Conservation (phyloP, 2,888 invertebrate species). For the Poecilobothrus nobilitatus region DNA sequence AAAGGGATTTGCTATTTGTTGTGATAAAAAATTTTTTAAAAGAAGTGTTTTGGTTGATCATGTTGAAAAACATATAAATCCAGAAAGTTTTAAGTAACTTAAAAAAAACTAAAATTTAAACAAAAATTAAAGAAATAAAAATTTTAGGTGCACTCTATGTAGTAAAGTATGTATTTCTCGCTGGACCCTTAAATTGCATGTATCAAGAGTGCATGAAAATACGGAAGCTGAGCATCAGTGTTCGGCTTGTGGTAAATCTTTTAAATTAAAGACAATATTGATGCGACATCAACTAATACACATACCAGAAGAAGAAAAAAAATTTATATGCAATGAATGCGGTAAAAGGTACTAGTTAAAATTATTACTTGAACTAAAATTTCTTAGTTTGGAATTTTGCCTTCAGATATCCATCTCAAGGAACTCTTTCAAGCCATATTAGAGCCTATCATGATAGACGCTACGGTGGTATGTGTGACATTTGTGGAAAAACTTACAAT, state of each 20-base stretch:
- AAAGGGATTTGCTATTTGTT: constrained; percentile 38
- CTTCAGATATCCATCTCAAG: background rate
- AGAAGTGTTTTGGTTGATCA: constrained; percentile 39
- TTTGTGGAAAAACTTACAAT: constrained; percentile 32
- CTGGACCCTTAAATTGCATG: background rate
- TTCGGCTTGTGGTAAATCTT: background rate
- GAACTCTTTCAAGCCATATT: background rate
- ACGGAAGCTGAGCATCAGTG: background rate
- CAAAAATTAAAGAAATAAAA: background rate
- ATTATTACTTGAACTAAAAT: background rate
- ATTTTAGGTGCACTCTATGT: background rate
- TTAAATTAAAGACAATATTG: background rate
- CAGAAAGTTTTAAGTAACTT: constrained; percentile 39
- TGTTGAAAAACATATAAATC: constrained; percentile 38
- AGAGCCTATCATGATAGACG: background rate
- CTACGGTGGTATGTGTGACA: constrained; percentile 28
- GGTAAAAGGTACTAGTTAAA: background rate
- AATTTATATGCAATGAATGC: background rate
- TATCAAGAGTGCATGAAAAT: background rate
- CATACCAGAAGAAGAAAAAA: background rate
- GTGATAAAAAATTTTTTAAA: constrained; percentile 39
- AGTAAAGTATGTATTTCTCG: background rate
- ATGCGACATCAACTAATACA: background rate
- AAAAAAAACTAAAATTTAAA: background rate
- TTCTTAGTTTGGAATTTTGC: background rate